phyloP scores from a whole-genome alignment of 2,888 invertebrate species.

The Tenthredo mesomela region DNA sequence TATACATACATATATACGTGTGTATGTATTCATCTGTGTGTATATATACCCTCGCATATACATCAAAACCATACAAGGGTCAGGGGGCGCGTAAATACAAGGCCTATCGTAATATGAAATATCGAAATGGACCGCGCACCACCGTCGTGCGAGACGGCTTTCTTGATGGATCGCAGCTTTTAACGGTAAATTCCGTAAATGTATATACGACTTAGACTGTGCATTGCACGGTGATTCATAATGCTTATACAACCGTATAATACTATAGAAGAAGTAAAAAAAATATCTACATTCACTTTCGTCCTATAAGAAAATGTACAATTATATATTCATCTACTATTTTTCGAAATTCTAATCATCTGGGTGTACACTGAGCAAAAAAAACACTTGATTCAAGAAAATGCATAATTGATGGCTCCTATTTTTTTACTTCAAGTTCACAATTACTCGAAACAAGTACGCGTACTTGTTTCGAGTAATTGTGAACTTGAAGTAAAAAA shows the following conservation, averaged over 20 bases:
- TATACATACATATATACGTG: no score
- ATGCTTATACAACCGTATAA: slow-evolving; percentile 1
- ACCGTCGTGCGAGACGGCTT: slow-evolving; percentile 12
- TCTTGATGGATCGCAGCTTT: slow-evolving; percentile 49
- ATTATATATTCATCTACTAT: no score
- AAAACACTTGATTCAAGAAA: no score
- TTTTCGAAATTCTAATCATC: not conserved
- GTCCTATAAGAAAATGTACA: no score
- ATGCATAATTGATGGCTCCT: no score
- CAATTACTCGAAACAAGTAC: no score
- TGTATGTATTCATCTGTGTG: not conserved
- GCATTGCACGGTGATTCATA: slow-evolving; percentile 31
- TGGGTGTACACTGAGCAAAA: no score
- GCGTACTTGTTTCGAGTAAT: no score
- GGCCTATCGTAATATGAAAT: slow-evolving; percentile 42
- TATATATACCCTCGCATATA: not conserved
- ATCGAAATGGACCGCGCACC: slow-evolving; percentile 47
- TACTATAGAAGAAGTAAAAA: not conserved
- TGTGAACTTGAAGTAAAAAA: no score
- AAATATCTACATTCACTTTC: not conserved
- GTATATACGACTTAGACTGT: slow-evolving; percentile 10
- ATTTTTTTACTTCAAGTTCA: no score
- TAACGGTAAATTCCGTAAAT: slow-evolving; percentile 39
- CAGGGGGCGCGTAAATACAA: slow-evolving; percentile 38
- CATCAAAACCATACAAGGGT: not conserved